Evolutionary conservation across 2,888 invertebrate species (phyloP).

Genomic region (Cataglyphis rosenhaueri): DNA sequence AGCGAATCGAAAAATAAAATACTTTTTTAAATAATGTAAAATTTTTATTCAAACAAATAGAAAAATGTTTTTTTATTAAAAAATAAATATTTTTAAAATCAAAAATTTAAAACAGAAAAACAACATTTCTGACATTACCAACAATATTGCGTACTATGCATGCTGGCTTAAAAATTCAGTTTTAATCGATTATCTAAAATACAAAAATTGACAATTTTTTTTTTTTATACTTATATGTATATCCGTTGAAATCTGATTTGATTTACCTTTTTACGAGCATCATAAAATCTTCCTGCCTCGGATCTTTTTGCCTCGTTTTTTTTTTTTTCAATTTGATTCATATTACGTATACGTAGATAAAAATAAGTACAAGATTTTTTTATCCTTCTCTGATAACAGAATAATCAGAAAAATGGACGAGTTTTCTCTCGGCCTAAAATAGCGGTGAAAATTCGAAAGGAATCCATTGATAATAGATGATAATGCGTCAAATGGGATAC

Average conservation of each 20-base stretch:
- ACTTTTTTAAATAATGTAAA: neutral
- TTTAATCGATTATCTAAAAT: neutral
- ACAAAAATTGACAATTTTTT: neutral
- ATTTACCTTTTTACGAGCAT: conserved; percentile 47
- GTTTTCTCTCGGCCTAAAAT: conserved; percentile 1
- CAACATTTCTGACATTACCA: neutral
- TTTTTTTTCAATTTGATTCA: neutral
- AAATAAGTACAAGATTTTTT: neutral
- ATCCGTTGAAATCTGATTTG: conserved; percentile 49
- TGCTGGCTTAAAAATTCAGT: neutral
- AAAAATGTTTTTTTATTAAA: neutral
- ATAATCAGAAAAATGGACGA: neutral
- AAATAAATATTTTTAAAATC: neutral
- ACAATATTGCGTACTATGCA: neutral
- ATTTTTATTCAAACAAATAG: neutral
- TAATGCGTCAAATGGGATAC: neutral
- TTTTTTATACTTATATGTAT: neutral
- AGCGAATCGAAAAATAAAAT: neutral
- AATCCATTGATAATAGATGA: neutral
- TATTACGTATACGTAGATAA: conserved; percentile 19
- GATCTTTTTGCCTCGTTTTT: neutral
- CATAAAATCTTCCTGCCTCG: neutral
- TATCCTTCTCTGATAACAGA: neutral
- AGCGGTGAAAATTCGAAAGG: neutral
- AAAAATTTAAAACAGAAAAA: neutral